Base-by-base conservation (phyloP, 1,140 invertebrate genomes). In the Cherax destructor region DNA sequence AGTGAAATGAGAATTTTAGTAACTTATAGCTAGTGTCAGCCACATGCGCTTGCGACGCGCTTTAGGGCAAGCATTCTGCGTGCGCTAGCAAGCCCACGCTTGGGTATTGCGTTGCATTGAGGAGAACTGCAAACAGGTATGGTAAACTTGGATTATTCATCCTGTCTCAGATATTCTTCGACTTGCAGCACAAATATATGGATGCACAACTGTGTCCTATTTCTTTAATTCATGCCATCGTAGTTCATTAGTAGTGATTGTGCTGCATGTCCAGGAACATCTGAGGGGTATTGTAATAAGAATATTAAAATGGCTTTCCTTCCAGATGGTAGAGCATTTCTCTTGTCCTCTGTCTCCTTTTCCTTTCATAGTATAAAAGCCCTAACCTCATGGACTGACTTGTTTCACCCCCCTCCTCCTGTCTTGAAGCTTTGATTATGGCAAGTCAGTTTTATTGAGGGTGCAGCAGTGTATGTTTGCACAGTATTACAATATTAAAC, bases 291-390 rank as follows among this genome's bases (percentile, higher is more conserved):
- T 90, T 41, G 83, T 88, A 65, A 92, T 91, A 80, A 92, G 85
- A 79, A 89, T 87, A 86, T 93, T 92, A 93, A 93, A 91, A 91
- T 92, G 83, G 56, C 78, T 92, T 93, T 93, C 61, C 88, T 93
- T 93, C 86, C 92, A 93, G 92, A 93, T 90, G 87, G 78, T 69
- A 91, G 92, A 93, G 87, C 92, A 93, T 93, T 93, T 93, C 92
- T 93, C 92, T 93, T 86, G 81, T 93, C 56, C 92, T 92, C 87
- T 88, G 77, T 89, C 86, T 88, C 86, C 85, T 88, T 88, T 83
- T 69, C 47, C 16, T 61, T 76, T 80, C 47, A 81, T 80, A 13
- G 59, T 61, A 3, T 52, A 65, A 72, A 72, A 18, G 24, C 61
- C 30, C 83, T 56, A 69, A 69, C 65, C 83, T 84, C 83, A 84